Evolutionary conservation across 2,888 invertebrate genomes (phyloP).

Genomic region (Eupeodes latifasciatus): DNA sequence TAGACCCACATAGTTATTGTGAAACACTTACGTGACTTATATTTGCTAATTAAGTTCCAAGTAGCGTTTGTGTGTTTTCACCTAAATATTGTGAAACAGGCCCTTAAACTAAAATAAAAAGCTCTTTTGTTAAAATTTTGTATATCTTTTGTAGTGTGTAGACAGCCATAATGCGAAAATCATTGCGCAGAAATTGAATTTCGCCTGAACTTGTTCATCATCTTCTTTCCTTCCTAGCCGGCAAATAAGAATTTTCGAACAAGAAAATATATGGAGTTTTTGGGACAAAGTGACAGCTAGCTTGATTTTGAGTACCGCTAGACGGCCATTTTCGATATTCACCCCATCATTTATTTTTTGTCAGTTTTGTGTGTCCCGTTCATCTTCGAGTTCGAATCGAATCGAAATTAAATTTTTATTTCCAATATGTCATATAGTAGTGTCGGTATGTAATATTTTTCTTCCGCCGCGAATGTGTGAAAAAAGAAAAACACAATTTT

Average conservation of each 20-base stretch:
- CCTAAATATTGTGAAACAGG: too few relatives aligned
- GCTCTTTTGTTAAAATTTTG: too few relatives aligned
- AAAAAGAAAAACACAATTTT: conserved; percentile 71
- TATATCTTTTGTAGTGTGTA: too few relatives aligned
- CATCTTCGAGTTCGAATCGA: conserved; percentile 25
- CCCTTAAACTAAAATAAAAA: too few relatives aligned
- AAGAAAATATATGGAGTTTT: neutral
- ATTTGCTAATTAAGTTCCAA: too few relatives aligned
- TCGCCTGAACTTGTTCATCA: neutral
- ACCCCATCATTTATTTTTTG: conserved; percentile 49
- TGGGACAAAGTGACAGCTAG: conserved; percentile 57
- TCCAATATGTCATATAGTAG: conserved; percentile 75
- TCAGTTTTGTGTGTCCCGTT: conserved; percentile 58
- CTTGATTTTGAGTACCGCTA: conserved; percentile 67
- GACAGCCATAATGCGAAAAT: too few relatives aligned
- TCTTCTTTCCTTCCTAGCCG: neutral
- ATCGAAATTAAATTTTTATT: conserved; percentile 56
- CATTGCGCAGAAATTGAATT: neutral
- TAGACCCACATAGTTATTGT: too few relatives aligned
- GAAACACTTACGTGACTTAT: too few relatives aligned
- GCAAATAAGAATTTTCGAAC: neutral
- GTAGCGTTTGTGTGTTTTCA: too few relatives aligned
- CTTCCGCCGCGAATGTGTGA: conserved; percentile 76
- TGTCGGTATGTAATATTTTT: conserved; percentile 77
- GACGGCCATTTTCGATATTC: conserved; percentile 72